Base-by-base conservation (phyloP, 2,113 vertebrate genomes). In the Anoura caudifer region DNA sequence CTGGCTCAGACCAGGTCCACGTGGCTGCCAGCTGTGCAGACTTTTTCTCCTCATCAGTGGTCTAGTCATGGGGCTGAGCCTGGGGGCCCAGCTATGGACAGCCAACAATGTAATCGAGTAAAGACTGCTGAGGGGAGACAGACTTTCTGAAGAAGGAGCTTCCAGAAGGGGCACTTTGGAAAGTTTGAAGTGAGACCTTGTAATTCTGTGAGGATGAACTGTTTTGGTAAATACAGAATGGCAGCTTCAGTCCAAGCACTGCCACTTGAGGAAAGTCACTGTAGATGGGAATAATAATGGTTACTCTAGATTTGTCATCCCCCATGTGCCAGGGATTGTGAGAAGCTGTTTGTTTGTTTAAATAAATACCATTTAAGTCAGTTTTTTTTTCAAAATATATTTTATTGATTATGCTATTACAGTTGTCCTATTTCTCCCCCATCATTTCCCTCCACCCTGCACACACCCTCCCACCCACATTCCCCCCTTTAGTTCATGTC, bases 61-160 rank as follows among this genome's bases (percentile, higher is more conserved):
- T n/a, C n/a, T n/a, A n/a, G n/a, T n/a, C n/a, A n/a, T n/a, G n/a
- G n/a, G n/a, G n/a, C n/a, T n/a, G n/a, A 36, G 1, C 16, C 43
- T 13, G 9, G 59, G 15, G 20, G 15, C 28, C n/a, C 26, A 24
- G 26, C 63, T 79, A 63, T 41, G 63, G 19, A 10, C 52, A 59
- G 73, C n/a, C 47, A 7, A 13, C 0, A 7, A 7, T 3, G 1
- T 13, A 13, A 59, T 33, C 22, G 17, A 1, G 12, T 33, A 33
- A 9, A 19, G 2, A 5, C 19, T 54, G 24, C 45, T 11, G 15
- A 67, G 28, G 26, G 16, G 33, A 38, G 61, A 69, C 24, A 11
- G 6, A 11, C 15, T 43, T 45, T 87, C 31, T 56, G 4, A 15
- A 26, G 31, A 31, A 28, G 7, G 20, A 83, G 28, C n/a, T 59